Base-by-base conservation (phyloP, 1,140 invertebrate genomes). In the Heliconius hewitsoni region DNA sequence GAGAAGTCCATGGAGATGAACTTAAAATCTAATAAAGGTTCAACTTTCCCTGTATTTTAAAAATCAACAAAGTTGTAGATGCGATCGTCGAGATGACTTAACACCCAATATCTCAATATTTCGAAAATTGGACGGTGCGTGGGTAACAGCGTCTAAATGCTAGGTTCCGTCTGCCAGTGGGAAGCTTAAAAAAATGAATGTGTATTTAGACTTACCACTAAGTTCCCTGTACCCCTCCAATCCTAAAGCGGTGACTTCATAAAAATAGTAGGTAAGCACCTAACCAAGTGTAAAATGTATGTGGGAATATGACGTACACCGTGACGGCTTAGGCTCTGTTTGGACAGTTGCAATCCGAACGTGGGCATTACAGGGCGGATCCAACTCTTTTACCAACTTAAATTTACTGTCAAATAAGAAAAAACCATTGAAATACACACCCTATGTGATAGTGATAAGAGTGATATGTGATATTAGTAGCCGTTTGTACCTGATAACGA, bases 301-400 rank as follows among this genome's bases (percentile, higher is more conserved):
- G 79, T 80, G 79, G 79, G 79, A 80, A 80, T 71, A 37, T 80
- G 55, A 80, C 74, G 71, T 76, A 76, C 50, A 80, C 27, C 74
- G 42, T 80, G 79, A 76, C 79, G 39, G 74, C 73, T 71, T 39
- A 71, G 57, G 73, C 70, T 74, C 66, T 80, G 74, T 76, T 80
- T 80, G 27, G 77, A 73, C 79, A 80, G 79, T 80, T 76, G 52
- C 50, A 46, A 76, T 76, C 74, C 71, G 74, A 46, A 66, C 79
- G 79, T 80, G 76, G 79, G 74, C 74, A 73, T 76, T 71, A 39
- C 73, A 73, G 79, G 79, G 34, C 70, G 78, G 71, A 39, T 79
- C 78, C 42, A 66, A 71, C 60, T 60, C 16, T 19, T 39, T 71
- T 34, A 42, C 50, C 8, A n/a, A 57, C 30, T 11, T 77, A 11